These are phyloP conservation scores for Labeo calbasu DNA, from an alignment of 2,797 vertebrate species.

Conservation along the genomic window DNA sequence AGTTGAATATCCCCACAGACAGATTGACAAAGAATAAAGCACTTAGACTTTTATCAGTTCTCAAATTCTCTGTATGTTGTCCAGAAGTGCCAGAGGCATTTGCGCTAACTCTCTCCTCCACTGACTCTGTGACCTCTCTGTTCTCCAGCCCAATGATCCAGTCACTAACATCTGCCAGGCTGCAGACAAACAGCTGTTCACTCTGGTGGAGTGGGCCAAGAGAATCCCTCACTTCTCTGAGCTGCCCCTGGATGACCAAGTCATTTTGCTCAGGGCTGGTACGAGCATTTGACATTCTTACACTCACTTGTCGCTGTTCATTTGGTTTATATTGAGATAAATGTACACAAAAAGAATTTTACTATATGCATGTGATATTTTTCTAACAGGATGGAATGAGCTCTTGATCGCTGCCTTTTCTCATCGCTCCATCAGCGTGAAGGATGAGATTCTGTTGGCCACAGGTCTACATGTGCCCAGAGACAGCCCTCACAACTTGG, in stretches of 20 bases:
- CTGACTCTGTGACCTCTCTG: conserved; percentile 45
- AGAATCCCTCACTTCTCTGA: conserved; percentile 97
- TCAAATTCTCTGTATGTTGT: conserved; percentile 9
- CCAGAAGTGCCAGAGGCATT: not conserved
- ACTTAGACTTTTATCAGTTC: not conserved
- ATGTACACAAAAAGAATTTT: not conserved
- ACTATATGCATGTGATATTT: not conserved
- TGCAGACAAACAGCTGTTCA: conserved; percentile 98
- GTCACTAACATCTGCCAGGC: conserved; percentile 99
- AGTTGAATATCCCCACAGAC: conserved; percentile 1
- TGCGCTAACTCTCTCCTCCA: conserved; percentile 20
- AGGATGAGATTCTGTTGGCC: conserved; percentile 93
- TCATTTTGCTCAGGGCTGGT: conserved; percentile 97
- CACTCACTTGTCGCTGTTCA: not conserved
- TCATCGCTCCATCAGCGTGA: conserved; percentile 92
- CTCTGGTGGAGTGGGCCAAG: conserved; percentile 98
- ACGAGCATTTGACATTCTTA: conserved; percentile 47
- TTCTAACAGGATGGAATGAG: conserved; percentile 91
- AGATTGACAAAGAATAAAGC: not conserved
- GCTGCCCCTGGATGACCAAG: conserved; percentile 96
- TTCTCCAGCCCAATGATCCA: conserved; percentile 89
- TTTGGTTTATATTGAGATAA: not conserved
- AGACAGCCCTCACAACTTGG: conserved; percentile 87
- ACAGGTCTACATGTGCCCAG: conserved; percentile 90
- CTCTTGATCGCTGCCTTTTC: conserved; percentile 97